phyloP scores from a whole-genome alignment of 92 coral and sea anemone species.

The Isaurus tuberculatus region DNA sequence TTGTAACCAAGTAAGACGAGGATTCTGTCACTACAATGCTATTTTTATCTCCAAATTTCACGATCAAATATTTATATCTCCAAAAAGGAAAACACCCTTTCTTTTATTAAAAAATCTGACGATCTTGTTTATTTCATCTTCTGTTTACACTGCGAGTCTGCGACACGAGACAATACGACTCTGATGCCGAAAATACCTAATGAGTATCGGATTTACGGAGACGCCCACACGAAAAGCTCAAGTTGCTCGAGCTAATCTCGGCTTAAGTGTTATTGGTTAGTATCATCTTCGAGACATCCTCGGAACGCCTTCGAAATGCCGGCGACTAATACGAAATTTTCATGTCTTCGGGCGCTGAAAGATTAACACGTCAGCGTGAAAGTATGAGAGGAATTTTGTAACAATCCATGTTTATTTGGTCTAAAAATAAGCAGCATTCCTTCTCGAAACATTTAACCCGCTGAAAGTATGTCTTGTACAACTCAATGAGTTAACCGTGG shows the following conservation, averaged over 20 bases:
- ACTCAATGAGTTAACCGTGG: constrained; percentile 1
- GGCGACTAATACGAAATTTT: constrained; percentile 12
- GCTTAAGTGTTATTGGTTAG: background rate
- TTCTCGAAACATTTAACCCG: constrained; percentile 8
- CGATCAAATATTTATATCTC: constrained; percentile 24
- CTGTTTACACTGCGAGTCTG: constrained; percentile 19
- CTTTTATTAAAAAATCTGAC: constrained; percentile 1
- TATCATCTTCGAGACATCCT: constrained; percentile 3
- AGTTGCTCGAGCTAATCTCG: constrained; percentile 16
- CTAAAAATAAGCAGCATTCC: constrained; percentile 33
- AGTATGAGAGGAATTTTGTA: constrained; percentile 27
- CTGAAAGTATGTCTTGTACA: background rate
- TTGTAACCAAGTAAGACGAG: background rate
- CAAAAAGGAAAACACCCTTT: constrained; percentile 1
- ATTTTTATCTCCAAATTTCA: constrained; percentile 10
- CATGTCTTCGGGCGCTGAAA: background rate
- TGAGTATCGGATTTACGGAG: constrained; percentile 5
- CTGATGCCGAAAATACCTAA: background rate
- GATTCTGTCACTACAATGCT: background rate
- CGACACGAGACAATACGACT: background rate
- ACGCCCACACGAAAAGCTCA: constrained; percentile 25
- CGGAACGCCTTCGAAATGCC: background rate
- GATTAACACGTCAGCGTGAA: constrained; percentile 4
- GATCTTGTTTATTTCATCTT: constrained; percentile 7
- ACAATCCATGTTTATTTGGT: background rate